Percentiles rank a stretch among this genome's conserved stretches.
phyloP scores from a whole-genome alignment of 2,888 invertebrate genomes.

The Conops quadrifasciatus region DNA sequence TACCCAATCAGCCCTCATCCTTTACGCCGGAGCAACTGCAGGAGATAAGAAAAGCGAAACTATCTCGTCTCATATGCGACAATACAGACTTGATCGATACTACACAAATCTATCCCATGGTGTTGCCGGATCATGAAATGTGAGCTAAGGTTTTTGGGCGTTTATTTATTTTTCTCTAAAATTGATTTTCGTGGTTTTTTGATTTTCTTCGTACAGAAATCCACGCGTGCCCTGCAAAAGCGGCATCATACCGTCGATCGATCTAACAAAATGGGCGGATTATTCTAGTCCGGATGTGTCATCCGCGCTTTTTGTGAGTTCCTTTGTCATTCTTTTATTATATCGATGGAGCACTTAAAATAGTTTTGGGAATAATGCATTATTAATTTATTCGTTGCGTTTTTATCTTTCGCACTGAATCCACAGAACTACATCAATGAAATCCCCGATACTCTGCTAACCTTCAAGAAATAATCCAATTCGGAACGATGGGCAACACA shows the following conservation, averaged over 20 bases:
- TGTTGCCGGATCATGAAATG: conserved; percentile 91
- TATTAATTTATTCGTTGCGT: neutral
- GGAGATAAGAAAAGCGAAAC: conserved; percentile 81
- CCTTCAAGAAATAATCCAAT: conserved; percentile 60
- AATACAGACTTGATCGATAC: conserved; percentile 92
- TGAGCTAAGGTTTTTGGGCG: conserved; percentile 67
- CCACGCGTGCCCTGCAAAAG: conserved; percentile 93
- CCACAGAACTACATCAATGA: conserved; percentile 66
- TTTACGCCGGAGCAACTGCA: conserved; percentile 87
- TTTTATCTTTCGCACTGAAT: conserved; percentile 37
- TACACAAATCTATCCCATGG: conserved; percentile 91
- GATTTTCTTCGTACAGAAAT: conserved; percentile 71
- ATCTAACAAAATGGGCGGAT: conserved; percentile 91
- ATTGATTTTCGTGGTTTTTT: neutral
- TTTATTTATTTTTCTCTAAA: neutral
- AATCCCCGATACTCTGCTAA: conserved; percentile 64
- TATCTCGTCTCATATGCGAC: conserved; percentile 88
- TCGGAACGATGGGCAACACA: neutral
- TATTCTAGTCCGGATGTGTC: conserved; percentile 68
- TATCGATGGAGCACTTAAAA: neutral
- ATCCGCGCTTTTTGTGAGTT: conserved; percentile 74
- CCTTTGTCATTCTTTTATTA: neutral
- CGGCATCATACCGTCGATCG: conserved; percentile 85
- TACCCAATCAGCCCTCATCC: conserved; percentile 89
- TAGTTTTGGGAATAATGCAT: neutral